These are phyloP conservation scores for Jordanella pulchra DNA, from an alignment of 2,797 vertebrate genomes.

Conservation along the genomic window DNA sequence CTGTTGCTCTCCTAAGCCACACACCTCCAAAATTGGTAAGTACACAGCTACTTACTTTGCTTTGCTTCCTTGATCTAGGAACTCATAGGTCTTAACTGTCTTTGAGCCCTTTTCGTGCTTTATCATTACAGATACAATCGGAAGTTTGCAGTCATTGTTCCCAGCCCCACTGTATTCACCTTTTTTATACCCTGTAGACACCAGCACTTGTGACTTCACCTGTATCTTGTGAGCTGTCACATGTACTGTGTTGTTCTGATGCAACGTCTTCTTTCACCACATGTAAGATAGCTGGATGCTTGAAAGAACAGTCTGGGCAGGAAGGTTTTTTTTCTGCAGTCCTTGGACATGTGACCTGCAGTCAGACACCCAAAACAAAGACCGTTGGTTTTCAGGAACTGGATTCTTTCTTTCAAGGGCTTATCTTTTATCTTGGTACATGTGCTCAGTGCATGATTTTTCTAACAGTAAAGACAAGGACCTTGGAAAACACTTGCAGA, in stretches of 20 bases:
- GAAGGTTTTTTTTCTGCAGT: neutral
- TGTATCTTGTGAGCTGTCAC: neutral
- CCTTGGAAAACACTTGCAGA: neutral
- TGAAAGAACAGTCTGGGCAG: neutral
- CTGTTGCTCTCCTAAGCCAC: neutral
- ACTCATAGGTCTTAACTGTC: neutral
- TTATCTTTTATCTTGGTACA: neutral
- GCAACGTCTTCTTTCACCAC: neutral
- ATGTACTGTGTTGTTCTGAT: neutral
- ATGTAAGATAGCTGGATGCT: neutral
- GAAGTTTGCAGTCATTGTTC: neutral
- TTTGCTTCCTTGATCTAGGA: slow-evolving; percentile 7
- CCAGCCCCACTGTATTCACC: neutral
- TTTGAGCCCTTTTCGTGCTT: neutral
- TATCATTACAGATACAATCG: neutral
- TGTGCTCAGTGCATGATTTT: neutral
- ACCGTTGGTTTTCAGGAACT: neutral
- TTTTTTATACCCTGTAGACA: neutral
- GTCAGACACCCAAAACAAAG: slow-evolving; percentile 5
- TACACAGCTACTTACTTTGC: neutral
- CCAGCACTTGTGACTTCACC: neutral
- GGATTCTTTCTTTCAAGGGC: neutral
- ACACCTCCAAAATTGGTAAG: slow-evolving; percentile 1
- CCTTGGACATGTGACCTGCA: neutral
- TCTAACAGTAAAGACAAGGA: slow-evolving; percentile 1